Percentiles rank a stretch among this genome's conserved stretches.
Conservation (phyloP, 2,888 invertebrate genomes). For the Eremobia ochroleuca region DNA sequence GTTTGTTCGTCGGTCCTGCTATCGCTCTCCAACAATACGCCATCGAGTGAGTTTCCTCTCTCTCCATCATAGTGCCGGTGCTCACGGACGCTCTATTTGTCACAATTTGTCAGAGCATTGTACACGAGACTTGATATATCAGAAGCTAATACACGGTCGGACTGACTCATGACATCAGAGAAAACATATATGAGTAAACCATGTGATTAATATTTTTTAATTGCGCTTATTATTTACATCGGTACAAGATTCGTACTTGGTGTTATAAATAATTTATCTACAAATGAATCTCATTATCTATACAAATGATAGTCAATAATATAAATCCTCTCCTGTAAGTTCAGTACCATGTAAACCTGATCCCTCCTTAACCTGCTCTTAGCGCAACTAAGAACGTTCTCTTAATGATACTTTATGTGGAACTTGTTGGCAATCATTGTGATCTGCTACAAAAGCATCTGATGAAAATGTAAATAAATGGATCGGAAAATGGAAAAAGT, state of each 20-base stretch:
- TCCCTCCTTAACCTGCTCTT: not conserved
- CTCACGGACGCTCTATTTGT: constrained; percentile 29
- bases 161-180: constrained; percentile 2
- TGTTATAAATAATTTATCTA: not conserved
- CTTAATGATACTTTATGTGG: constrained; percentile 49
- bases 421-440: not conserved
- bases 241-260: not conserved
- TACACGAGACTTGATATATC: not conserved
- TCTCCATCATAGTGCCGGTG: constrained; percentile 21
- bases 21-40: constrained; percentile 7
- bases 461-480: not conserved
- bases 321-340: constrained; percentile 8
- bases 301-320: constrained; percentile 2
- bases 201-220: too few species aligned
- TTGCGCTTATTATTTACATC: too few species aligned
- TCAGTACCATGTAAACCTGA: not conserved
- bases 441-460: not conserved
- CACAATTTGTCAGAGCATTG: constrained; percentile 48
- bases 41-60: not conserved
- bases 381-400: not conserved
- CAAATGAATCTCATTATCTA: not conserved
- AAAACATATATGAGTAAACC: too few species aligned
- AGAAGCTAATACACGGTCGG: constrained; percentile 11
- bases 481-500: too few species aligned
- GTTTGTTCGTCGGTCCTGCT: not conserved